Base-by-base conservation (phyloP, 2,113 vertebrate species). In the Promerops cafer region DNA sequence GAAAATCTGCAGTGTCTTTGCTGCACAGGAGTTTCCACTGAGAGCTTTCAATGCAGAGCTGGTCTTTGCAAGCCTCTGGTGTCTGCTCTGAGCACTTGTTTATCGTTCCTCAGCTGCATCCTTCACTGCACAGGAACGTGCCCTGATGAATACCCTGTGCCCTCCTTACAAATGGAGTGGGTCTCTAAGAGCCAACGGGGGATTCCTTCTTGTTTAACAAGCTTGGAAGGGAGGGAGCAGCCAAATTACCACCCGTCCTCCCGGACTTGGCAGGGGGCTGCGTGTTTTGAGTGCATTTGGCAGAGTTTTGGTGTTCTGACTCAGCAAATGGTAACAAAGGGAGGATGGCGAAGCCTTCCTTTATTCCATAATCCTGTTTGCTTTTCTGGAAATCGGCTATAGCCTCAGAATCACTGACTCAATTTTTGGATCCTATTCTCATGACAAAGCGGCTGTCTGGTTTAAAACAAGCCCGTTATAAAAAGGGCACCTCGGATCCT, bases 351-450 rank as follows among this genome's bases (percentile, higher is more conserved):
- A 97, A 97, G 97, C 96, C 72, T 97, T 95, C 94, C 89, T 98
- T 99, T 99, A 98, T 99, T 97, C 98, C 93, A 88, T 99, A 99
- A 99, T 99, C 99, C 98, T 98, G 93, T 95, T 98, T 97, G 97
- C 98, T 98, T 99, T 99, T 99, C 98, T 99, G 98, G 98, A 99
- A 99, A 98, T 97, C 84, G 83, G 98, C 98, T 98, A 98, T 99
- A 98, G 98, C 95, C 94, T 98, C 97, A 97, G 98, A 99, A 99
- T 98, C 98, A 98, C 99, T 99, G 99, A 99, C 98, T 99, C 98
- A 98, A 99, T 98, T 98, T 99, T 99, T 99, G 99, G 98, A 99
- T 99, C 97, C 98, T 91, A 98, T 99, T 99, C 98, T 99, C 99
- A 99, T 99, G 99, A 99, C 98, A 98, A 99, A 99, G 99, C 98